These are phyloP conservation scores for Camelus bactrianus DNA, from an alignment of 2,113 vertebrate species.

Conservation along the genomic window DNA sequence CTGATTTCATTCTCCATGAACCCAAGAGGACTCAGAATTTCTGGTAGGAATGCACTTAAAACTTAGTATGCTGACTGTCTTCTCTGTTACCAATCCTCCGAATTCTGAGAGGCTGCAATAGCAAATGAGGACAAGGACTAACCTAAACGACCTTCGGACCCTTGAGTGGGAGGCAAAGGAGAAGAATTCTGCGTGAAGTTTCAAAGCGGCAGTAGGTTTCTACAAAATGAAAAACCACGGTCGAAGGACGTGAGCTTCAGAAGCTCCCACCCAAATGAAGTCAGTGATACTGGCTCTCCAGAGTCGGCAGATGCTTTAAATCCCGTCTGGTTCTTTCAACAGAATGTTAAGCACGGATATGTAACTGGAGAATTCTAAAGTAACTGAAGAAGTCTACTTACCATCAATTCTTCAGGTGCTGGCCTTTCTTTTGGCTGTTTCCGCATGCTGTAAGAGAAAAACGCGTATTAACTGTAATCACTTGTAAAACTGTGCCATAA, in stretches of 20 bases:
- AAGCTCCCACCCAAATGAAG: neutral
- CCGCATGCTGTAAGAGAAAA: slow-evolving; percentile 91
- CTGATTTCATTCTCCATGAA: slow-evolving; percentile 7
- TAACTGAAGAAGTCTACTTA: slow-evolving; percentile 84
- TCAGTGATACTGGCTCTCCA: neutral
- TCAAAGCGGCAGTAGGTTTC: slow-evolving; percentile 26
- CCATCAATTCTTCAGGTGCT: slow-evolving; percentile 98
- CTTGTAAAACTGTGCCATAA: neutral
- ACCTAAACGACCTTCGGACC: slow-evolving; percentile 62
- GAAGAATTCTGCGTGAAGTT: neutral
- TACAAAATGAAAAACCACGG: neutral
- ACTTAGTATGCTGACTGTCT: neutral
- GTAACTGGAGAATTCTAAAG: neutral
- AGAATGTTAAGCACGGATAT: neutral
- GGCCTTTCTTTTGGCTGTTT: slow-evolving; percentile 97
- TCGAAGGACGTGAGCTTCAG: neutral
- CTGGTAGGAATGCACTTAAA: slow-evolving; percentile 17
- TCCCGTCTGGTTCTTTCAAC: neutral
- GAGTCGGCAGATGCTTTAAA: neutral
- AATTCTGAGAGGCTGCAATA: slow-evolving; percentile 54
- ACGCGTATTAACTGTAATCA: neutral
- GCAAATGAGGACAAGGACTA: slow-evolving; percentile 32
- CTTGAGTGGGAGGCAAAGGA: slow-evolving; percentile 37
- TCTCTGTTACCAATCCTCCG: neutral
- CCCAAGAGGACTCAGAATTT: slow-evolving; percentile 31